Percentiles rank a stretch among this genome's conserved stretches.
Evolutionary conservation across 2,888 invertebrate species (phyloP).

Genomic region (Ischnura elegans): DNA sequence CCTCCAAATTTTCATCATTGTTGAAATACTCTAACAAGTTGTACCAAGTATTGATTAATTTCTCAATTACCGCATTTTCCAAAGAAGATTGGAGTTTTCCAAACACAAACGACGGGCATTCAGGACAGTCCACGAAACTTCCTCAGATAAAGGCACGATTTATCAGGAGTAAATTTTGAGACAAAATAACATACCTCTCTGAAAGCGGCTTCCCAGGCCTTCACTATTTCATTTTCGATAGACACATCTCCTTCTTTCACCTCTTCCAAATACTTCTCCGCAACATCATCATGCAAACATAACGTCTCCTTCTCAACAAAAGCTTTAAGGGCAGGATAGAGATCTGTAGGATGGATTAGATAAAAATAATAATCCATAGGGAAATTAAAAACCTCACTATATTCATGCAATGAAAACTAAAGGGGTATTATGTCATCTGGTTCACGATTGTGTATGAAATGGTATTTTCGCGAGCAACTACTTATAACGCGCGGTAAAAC

Average conservation of each 20-base stretch:
- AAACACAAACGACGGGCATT: no score
- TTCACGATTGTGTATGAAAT: not conserved
- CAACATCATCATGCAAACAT: slow-evolving; percentile 84
- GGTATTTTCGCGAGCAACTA: slow-evolving; percentile 26
- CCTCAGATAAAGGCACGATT: no score
- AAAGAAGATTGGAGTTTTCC: no score
- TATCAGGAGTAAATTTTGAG: no score
- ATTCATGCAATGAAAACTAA: slow-evolving; percentile 54
- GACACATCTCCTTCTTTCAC: slow-evolving; percentile 83
- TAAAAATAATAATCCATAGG: not conserved
- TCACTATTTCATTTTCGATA: slow-evolving; percentile 85
- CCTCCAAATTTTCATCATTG: no score
- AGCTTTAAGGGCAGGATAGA: slow-evolving; percentile 81
- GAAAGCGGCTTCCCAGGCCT: slow-evolving; percentile 89
- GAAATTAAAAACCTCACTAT: not conserved
- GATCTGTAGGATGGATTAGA: slow-evolving; percentile 78
- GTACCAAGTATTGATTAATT: no score
- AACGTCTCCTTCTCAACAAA: slow-evolving; percentile 85
- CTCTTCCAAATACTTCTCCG: slow-evolving; percentile 82
- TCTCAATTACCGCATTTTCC: no score
- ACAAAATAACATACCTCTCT: slow-evolving; percentile 83
- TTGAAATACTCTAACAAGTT: no score
- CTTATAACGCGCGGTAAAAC: slow-evolving; percentile 56
- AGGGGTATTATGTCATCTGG: not conserved
- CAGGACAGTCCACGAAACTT: no score